These are phyloP conservation scores for Rhagonycha fulva DNA, from an alignment of 2,888 invertebrate genomes.

Conservation along the genomic window DNA sequence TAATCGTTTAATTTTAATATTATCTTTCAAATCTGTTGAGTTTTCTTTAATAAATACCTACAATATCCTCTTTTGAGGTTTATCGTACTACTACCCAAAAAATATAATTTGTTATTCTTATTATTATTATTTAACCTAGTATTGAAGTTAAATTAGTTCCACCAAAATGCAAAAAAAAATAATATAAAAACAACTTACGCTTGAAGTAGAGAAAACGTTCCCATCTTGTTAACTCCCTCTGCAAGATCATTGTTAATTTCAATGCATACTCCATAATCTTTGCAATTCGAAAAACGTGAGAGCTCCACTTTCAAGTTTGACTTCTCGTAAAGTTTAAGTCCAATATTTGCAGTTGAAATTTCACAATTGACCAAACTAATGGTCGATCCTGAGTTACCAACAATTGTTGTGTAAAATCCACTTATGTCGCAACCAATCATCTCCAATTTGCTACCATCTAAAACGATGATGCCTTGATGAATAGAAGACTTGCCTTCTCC, in stretches of 20 bases:
- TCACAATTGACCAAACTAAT: constrained; percentile 48
- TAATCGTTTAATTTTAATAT: too few species aligned
- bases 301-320: constrained; percentile 48
- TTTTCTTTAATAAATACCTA: too few species aligned
- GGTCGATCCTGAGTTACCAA: constrained; percentile 52
- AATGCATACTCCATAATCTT: constrained; percentile 58
- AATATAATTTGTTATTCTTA: too few species aligned
- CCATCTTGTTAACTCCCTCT: constrained; percentile 33
- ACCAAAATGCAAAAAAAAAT: not conserved
- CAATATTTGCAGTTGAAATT: constrained; percentile 47
- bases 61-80: too few species aligned
- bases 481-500: constrained; percentile 59
- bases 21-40: too few species aligned
- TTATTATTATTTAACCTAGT: too few species aligned
- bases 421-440: constrained; percentile 57
- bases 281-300: constrained; percentile 54
- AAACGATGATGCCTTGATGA: constrained; percentile 60
- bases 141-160: not conserved
- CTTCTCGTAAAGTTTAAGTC: constrained; percentile 56
- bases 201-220: constrained; percentile 45
- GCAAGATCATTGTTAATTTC: constrained; percentile 52
- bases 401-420: constrained; percentile 60
- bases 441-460: constrained; percentile 53
- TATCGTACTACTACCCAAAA: too few species aligned
- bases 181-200: constrained; percentile 41